phyloP scores from a whole-genome alignment of 2,797 vertebrate genomes.

The Gymnothorax reevesii region DNA sequence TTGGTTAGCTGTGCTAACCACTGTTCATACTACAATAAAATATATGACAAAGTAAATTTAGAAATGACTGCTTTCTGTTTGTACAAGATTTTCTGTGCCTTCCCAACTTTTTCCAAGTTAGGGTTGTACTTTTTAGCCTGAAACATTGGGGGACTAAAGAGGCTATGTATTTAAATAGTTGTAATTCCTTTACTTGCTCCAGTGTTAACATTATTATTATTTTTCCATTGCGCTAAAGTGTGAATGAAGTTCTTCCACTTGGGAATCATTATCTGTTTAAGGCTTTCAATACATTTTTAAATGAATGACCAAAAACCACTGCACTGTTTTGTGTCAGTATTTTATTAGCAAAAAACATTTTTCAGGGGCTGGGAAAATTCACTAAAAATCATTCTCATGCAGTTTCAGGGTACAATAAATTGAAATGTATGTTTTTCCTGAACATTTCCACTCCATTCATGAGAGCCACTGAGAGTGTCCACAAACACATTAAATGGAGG shows the following conservation, averaged over 20 bases:
- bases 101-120: no score
- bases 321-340: constrained; percentile 62
- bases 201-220: background rate
- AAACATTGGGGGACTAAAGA: no score
- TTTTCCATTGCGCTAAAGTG: background rate
- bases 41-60: no score
- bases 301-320: background rate
- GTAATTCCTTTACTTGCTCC: background rate
- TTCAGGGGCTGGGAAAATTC: constrained; percentile 77
- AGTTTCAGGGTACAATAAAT: constrained; percentile 85
- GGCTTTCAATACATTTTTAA: background rate
- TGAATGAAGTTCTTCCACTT: background rate
- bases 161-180: no score
- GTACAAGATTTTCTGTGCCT: no score
- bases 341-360: constrained; percentile 89
- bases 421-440: constrained; percentile 74
- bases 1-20: no score
- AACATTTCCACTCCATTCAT: constrained; percentile 76
- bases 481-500: constrained; percentile 78
- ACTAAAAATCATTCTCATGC: constrained; percentile 89
- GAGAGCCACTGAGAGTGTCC: constrained; percentile 79
- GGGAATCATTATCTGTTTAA: background rate
- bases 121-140: no score
- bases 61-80: no score
- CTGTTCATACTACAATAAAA: no score